Conservation (phyloP, 2,797 vertebrate species). For the Knipowitschia caucasica region DNA sequence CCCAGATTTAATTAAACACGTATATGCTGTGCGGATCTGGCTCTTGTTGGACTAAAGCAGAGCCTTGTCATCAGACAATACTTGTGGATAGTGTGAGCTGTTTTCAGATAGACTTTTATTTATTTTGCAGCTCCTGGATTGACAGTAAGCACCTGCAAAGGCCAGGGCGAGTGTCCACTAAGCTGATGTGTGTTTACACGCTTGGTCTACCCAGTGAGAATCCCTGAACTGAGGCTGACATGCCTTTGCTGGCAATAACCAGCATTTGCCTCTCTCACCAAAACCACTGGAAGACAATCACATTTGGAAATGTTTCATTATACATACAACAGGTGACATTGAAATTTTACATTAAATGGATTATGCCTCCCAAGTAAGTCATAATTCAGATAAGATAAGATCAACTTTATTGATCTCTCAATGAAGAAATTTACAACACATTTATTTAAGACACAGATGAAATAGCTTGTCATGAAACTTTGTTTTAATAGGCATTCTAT, state of each 20-base stretch:
- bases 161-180: constrained; percentile 37
- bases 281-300: constrained; percentile 31
- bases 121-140: constrained; percentile 48
- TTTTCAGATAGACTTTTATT: constrained; percentile 53
- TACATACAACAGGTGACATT: background rate
- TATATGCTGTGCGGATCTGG: constrained; percentile 7
- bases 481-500: no score
- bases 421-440: no score
- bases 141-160: constrained; percentile 63
- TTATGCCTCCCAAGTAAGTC: background rate
- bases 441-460: no score
- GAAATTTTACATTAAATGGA: background rate
- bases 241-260: constrained; percentile 42
- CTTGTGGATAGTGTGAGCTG: constrained; percentile 38
- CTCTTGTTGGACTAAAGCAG: background rate
- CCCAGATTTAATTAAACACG: constrained; percentile 23
- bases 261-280: constrained; percentile 28
- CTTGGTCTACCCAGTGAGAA: constrained; percentile 37
- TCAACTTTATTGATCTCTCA: no score
- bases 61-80: background rate
- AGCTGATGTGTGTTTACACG: constrained; percentile 57
- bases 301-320: constrained; percentile 28
- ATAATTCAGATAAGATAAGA: constrained; percentile 11
- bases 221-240: constrained; percentile 32
- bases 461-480: no score